Base-by-base conservation (phyloP, 2,888 invertebrate genomes). In the Phlogophora meticulosa region DNA sequence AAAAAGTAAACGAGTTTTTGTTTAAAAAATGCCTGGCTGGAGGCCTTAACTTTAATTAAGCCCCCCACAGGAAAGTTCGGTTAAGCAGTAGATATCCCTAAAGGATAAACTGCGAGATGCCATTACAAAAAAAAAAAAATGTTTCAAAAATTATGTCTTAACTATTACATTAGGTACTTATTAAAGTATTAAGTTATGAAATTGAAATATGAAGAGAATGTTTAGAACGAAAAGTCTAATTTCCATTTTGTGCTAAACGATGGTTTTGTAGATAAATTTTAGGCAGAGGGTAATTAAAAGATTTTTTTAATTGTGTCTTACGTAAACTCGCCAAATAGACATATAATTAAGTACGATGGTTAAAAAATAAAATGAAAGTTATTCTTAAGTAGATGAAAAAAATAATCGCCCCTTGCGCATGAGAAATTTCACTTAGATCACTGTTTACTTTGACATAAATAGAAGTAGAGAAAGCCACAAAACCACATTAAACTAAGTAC, bases 341-440 rank as follows among this genome's bases (percentile, higher is more conserved):
- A n/a, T 7, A 15, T 7, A 60, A 13, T 20, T 46, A 45, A 40
- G 51, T 61, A 48, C 11, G 13, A n/a, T 38, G n/a, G 11, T 22
- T 38, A n/a, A 7, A 49, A 62, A 73, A 70, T 24, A 28, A n/a
- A 28, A 45, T 42, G 65, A 69, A 73, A 69, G 74, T 63, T 40
- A 17, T 24, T 45, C 51, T 43, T 9, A 57, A 57, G 22, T 57
- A 22, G 4, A 48, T 42, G 53, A 51, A 63, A 40, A 63, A 40
- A 69, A 20, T 36, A 24, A 49, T 20, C 62, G 72, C 72, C 20
- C 34, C 40, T 46, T 61, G 62, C 48, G 28, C 11, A 22, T 20
- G 40, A 61, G 40, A 46, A 11, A 67, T 48, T 4, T 20, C 10
- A 36, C 10, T 36, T 28, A n/a, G 5, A 40, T 20, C 10, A 66